These are phyloP conservation scores for Mustela nigripes DNA, from an alignment of 2,113 vertebrate genomes.

Conservation along the genomic window DNA sequence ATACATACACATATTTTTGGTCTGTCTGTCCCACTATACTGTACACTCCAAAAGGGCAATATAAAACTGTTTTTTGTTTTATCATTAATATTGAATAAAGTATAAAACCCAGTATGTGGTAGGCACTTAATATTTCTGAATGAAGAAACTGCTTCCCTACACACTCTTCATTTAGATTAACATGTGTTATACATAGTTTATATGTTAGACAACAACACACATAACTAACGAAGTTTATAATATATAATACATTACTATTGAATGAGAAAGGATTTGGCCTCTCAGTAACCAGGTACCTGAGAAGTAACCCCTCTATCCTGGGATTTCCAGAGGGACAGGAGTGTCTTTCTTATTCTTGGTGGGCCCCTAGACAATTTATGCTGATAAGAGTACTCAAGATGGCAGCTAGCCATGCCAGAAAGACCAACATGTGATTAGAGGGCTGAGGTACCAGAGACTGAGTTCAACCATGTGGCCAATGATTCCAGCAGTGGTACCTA, in stretches of 20 bases:
- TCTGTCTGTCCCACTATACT: neutral
- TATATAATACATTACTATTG: neutral
- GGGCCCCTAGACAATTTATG: neutral
- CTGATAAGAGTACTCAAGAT: neutral
- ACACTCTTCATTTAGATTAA: neutral
- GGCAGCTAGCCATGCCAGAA: neutral
- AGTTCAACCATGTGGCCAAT: neutral
- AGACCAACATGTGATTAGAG: neutral
- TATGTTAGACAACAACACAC: neutral
- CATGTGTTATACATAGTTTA: neutral
- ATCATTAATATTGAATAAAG: neutral
- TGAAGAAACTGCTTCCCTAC: slow-evolving; percentile 10
- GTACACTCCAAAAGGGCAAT: neutral
- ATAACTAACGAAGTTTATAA: neutral
- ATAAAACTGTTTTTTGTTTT: slow-evolving; percentile 14
- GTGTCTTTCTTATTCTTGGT: neutral
- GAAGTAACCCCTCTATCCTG: neutral
- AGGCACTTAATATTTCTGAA: slow-evolving; percentile 31
- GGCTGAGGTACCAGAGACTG: neutral
- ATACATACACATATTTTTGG: neutral
- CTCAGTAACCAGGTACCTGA: neutral
- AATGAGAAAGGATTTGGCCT: neutral
- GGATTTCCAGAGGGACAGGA: neutral
- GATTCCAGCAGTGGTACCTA: neutral
- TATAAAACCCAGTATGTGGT: neutral